phyloP scores from a whole-genome alignment of 2,888 invertebrate species.

The Conus canariensis region DNA sequence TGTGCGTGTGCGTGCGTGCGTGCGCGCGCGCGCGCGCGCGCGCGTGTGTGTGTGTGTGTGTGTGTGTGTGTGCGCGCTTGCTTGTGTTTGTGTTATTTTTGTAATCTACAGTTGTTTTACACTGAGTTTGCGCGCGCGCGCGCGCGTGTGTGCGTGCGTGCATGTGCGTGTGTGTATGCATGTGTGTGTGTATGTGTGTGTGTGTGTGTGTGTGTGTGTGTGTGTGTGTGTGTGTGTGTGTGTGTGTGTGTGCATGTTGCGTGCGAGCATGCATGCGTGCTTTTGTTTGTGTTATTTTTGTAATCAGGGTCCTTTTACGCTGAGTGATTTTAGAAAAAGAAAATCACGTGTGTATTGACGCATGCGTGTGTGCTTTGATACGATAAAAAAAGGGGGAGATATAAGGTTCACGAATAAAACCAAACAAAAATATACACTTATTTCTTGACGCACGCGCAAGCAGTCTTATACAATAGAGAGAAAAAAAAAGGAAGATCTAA shows the following conservation, averaged over 20 bases:
- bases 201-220: not conserved
- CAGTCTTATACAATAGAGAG: no score
- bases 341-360: no score
- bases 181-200: not conserved
- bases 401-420: no score
- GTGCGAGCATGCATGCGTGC: not conserved
- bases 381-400: no score
- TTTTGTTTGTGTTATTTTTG: not conserved
- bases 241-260: not conserved
- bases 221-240: constrained; percentile 8
- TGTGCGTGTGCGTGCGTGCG: not conserved
- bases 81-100: not conserved
- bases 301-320: no score
- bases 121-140: not conserved
- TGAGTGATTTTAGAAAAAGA: no score
- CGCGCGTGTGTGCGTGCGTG: not conserved
- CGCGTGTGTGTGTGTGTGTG: not conserved
- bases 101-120: not conserved
- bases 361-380: no score
- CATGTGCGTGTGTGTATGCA: not conserved
- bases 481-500: no score
- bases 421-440: no score
- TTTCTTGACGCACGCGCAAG: no score
- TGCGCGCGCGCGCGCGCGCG: not conserved
- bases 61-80: not conserved